Conservation (phyloP, 2,888 invertebrate genomes). For the Cyaniris semiargus region DNA sequence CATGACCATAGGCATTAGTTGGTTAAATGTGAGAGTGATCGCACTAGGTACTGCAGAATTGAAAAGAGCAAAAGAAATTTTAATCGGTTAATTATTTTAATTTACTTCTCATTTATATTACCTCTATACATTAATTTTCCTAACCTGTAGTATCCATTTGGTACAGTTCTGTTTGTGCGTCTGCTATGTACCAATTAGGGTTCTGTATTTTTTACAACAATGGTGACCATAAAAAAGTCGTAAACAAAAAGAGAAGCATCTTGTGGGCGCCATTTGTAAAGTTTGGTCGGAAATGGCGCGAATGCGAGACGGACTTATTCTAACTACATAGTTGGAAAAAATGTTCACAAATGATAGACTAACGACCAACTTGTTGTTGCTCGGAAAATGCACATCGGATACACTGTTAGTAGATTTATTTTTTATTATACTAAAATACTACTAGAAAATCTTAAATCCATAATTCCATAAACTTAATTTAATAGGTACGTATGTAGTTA, state of each 20-base stretch:
- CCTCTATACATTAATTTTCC: neutral
- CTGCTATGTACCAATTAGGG: constrained; percentile 17
- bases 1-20: too few relatives aligned
- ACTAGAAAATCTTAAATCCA: too few relatives aligned
- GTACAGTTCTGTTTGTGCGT: neutral
- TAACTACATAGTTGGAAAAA: constrained; percentile 19
- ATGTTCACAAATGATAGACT: neutral
- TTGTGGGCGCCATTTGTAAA: constrained; percentile 13
- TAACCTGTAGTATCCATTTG: neutral
- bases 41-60: neutral
- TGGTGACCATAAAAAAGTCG: constrained; percentile 17
- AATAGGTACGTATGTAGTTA: too few relatives aligned
- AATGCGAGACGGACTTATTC: constrained; percentile 9
- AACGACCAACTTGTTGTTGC: constrained; percentile 6
- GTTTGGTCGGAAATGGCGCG: constrained; percentile 15
- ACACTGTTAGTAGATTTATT: neutral
- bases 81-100: neutral
- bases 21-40: too few relatives aligned
- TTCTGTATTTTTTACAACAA: constrained; percentile 17
- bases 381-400: neutral
- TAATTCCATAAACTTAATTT: too few relatives aligned
- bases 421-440: neutral
- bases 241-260: constrained; percentile 10
- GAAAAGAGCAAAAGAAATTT: neutral
- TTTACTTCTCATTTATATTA: neutral